Percentiles rank a stretch among this genome's conserved stretches.
Evolutionary conservation across 1,140 invertebrate genomes (phyloP).

Genomic region (Pogonognathellus flavescens): DNA sequence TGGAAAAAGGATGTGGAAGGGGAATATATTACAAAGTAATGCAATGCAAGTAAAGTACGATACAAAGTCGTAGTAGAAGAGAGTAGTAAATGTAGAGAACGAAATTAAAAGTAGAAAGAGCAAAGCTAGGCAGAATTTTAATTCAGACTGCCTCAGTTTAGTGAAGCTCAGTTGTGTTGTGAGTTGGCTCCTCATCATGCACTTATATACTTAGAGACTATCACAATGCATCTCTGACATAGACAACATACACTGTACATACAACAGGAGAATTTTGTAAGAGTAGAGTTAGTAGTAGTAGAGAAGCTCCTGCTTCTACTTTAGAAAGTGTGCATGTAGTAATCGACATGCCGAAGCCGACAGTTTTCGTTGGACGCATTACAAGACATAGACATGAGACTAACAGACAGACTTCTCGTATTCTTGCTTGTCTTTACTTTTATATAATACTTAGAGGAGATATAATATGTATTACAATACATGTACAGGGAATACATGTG

Average conservation of each 20-base stretch:
- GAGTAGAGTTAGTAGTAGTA: too few species aligned
- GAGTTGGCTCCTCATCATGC: conserved; percentile 5
- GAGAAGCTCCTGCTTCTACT: too few species aligned
- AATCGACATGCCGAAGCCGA: conserved; percentile 45
- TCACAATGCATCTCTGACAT: too few species aligned
- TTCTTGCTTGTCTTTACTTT: conserved; percentile 8
- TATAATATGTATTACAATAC: neutral
- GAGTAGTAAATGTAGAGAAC: conserved; percentile 31
- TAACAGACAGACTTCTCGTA: conserved; percentile 37
- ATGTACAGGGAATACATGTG: neutral
- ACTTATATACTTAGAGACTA: neutral
- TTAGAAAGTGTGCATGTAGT: neutral
- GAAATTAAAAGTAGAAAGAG: conserved; percentile 54
- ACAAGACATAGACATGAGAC: conserved; percentile 12
- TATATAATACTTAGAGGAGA: neutral
- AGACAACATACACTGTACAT: too few species aligned
- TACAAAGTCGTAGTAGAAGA: neutral
- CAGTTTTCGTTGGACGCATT: conserved; percentile 35
- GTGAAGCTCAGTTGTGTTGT: conserved; percentile 25
- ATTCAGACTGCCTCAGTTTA: conserved; percentile 40
- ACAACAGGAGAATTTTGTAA: too few species aligned
- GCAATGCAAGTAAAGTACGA: conserved; percentile 18
- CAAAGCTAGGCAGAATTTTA: conserved; percentile 59
- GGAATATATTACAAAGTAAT: conserved; percentile 47
- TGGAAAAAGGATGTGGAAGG: conserved; percentile 23